Conservation (phyloP, 2,113 vertebrate species). For the Pipa parva region DNA sequence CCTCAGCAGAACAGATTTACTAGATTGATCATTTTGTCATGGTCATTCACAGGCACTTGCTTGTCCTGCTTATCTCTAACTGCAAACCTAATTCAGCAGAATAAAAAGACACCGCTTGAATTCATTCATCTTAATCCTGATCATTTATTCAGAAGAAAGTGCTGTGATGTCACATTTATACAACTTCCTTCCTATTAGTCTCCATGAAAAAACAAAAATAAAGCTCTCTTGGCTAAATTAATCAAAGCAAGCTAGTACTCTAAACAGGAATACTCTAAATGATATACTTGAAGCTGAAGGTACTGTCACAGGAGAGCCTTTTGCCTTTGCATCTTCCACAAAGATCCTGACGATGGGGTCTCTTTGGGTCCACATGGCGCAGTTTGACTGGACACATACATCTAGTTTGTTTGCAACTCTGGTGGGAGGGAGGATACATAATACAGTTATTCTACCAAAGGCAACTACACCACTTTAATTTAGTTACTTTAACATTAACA, state of each 20-base stretch:
- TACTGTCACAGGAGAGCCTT: constrained; percentile 91
- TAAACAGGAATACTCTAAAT: constrained; percentile 61
- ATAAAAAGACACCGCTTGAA: too few relatives aligned
- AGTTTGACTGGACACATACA: constrained; percentile 81
- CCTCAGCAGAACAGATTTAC: too few relatives aligned
- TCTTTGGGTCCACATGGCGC: constrained; percentile 90
- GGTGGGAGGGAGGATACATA: constrained; percentile 13
- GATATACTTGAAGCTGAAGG: constrained; percentile 97
- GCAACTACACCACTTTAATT: too few relatives aligned
- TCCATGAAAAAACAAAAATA: constrained; percentile 8
- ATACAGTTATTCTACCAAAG: too few relatives aligned
- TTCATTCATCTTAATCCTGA: background rate
- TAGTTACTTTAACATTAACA: too few relatives aligned
- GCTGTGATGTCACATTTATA: background rate
- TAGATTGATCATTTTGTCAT: too few relatives aligned
- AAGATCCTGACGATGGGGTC: constrained; percentile 92
- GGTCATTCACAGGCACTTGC: too few relatives aligned
- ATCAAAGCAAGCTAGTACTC: background rate
- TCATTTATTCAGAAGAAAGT: background rate
- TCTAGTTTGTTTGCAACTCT: constrained; percentile 88
- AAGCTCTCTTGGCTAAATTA: background rate
- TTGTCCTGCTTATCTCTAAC: too few relatives aligned
- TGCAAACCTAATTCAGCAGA: too few relatives aligned
- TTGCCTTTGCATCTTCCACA: constrained; percentile 96
- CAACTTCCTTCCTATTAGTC: background rate